Evolutionary conservation across 2,888 invertebrate species (phyloP).

Genomic region (Balanococcus diminutus): DNA sequence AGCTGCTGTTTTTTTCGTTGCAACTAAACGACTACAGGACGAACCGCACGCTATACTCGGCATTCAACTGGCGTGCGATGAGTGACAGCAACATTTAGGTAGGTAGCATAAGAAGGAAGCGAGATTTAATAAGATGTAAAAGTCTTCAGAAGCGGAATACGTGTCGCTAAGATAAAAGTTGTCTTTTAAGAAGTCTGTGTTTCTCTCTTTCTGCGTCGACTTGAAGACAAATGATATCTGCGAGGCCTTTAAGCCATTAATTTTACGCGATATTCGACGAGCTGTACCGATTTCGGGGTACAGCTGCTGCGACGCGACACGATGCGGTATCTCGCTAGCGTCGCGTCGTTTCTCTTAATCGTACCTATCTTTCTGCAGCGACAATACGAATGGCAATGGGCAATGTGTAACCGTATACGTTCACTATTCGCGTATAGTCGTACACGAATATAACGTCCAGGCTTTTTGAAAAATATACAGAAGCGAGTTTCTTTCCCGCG

Average conservation of each 20-base stretch:
- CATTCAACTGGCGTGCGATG: neutral
- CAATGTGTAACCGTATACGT: neutral
- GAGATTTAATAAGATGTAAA: conserved; percentile 33
- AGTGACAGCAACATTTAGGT: conserved; percentile 1
- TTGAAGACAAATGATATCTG: conserved; percentile 36
- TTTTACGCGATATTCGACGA: conserved; percentile 33
- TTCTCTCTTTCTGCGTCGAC: neutral
- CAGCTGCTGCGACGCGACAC: neutral
- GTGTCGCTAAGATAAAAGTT: conserved; percentile 31
- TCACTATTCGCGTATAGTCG: neutral
- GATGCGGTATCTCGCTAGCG: conserved; percentile 6
- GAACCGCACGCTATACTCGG: neutral
- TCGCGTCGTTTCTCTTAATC: neutral
- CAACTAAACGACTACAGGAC: neutral
- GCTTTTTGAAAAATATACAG: neutral
- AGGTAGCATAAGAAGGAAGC: conserved; percentile 29
- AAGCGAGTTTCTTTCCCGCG: neutral
- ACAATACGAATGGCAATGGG: no score
- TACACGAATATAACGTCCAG: neutral
- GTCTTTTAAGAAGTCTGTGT: neutral
- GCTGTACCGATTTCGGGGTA: neutral
- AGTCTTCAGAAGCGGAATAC: neutral
- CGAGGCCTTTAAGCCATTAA: conserved; percentile 28
- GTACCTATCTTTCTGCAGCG: neutral
- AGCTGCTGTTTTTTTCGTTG: neutral